Evolutionary conservation across 1,140 invertebrate genomes (phyloP), one percentile per base, ranked within the genome.

Genomic region (Trichogramma pretiosum): DNA sequence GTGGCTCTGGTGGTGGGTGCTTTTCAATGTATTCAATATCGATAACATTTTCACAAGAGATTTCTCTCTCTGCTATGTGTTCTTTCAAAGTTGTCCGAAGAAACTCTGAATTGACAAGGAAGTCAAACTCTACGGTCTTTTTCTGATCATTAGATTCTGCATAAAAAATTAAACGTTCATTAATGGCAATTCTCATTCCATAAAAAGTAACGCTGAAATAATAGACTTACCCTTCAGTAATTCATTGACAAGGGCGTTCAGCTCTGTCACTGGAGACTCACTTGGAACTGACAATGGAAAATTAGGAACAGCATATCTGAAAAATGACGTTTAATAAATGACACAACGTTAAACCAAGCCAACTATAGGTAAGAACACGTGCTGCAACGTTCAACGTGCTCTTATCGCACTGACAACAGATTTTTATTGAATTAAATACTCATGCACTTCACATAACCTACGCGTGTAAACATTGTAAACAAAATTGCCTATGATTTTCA

Each of bases 21-120:
- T 85, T 79, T 65, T 92, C 86, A 26, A 96, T 69, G 74, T 95
- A 97, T 73, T 97, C 93, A 40, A 97, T 75, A 46, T 89, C 82
- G 53, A 95, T 72, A 19, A 88, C 82, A 42, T 79, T 75, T 72
- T 93, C 90, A 30, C 78, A 80, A 1, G 83, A 85, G 13, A 82
- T 62, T 33, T 74, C 76, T 51, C 79, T 78, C 35, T 84, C 80
- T 46, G 76, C 69, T 26, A 90, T 65, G 63, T 87, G 83, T 55
- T 87, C 82, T 26, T 71, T 62, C 16, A 95, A 68, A 3, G 79
- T 64, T 0, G 76, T 64, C 35, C 85, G 74, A 18, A 97, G 62
- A 55, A 94, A 80, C 66, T 93, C 87, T 7, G 83, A 84, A 48
- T 78, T 77, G 32, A 93, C 78, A 40, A 96, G 63, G 62, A 96